Percentiles rank a stretch among this genome's conserved stretches.
phyloP scores from a whole-genome alignment of 2,888 invertebrate genomes.

The Leucozona laternaria region DNA sequence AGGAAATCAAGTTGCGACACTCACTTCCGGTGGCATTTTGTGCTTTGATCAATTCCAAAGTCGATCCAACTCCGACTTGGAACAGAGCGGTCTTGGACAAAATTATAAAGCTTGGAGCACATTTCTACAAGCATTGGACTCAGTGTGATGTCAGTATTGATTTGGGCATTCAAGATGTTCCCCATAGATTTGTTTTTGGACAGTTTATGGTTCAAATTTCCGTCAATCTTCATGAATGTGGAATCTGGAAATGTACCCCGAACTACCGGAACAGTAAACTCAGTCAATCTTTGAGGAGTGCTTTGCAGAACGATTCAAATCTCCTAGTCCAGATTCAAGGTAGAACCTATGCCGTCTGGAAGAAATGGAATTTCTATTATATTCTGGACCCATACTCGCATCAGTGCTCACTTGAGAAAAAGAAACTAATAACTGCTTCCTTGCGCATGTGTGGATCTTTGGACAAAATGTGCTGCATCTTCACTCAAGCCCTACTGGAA shows the following conservation, averaged over 20 bases:
- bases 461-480: slow-evolving; percentile 79
- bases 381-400: slow-evolving; percentile 82
- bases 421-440: slow-evolving; percentile 77
- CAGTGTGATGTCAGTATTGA: slow-evolving; percentile 77
- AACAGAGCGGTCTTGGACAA: slow-evolving; percentile 79
- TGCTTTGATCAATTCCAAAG: slow-evolving; percentile 80
- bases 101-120: slow-evolving; percentile 81
- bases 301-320: slow-evolving; percentile 77
- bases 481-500: slow-evolving; percentile 80
- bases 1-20: slow-evolving; percentile 80
- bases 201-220: slow-evolving; percentile 79
- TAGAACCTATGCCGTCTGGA: slow-evolving; percentile 81
- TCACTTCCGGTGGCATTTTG: slow-evolving; percentile 80
- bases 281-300: slow-evolving; percentile 77
- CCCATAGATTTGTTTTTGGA: slow-evolving; percentile 79
- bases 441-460: slow-evolving; percentile 81
- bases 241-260: slow-evolving; percentile 81
- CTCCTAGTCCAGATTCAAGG: slow-evolving; percentile 81
- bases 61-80: slow-evolving; percentile 82
- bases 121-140: slow-evolving; percentile 80
- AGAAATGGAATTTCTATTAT: slow-evolving; percentile 80
- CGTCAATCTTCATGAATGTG: slow-evolving; percentile 69
- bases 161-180: slow-evolving; percentile 80
- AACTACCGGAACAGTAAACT: slow-evolving; percentile 79
- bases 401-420: slow-evolving; percentile 38